A percentile compares a stretch with the other conserved stretches of the same genome.
phyloP scores from a whole-genome alignment of 35 echinoderm and acorn worm genomes.

The Chiridota heheva region DNA sequence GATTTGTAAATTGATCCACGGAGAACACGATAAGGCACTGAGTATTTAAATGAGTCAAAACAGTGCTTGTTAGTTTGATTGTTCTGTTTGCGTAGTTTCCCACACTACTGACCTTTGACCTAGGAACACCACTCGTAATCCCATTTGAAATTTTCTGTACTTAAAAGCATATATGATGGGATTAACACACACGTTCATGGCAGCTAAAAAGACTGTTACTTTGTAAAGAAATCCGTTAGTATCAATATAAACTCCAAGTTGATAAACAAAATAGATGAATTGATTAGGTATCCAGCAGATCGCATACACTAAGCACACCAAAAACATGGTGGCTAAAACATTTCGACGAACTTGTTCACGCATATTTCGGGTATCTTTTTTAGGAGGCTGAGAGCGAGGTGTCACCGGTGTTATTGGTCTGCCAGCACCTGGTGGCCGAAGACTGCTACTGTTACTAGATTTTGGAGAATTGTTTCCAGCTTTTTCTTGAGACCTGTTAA shows the following conservation, averaged over 20 bases:
- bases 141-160: conserved; percentile 42
- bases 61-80: too few relatives aligned
- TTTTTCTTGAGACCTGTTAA: too few relatives aligned
- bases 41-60: too few relatives aligned
- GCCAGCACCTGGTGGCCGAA: too few relatives aligned
- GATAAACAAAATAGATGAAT: conserved; percentile 35
- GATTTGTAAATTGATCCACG: too few relatives aligned
- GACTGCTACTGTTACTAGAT: too few relatives aligned
- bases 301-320: conserved; percentile 30
- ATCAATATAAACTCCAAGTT: conserved; percentile 20
- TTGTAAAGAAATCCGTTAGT: conserved; percentile 20
- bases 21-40: too few relatives aligned
- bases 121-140: conserved; percentile 12
- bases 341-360: conserved; percentile 17
- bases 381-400: too few relatives aligned
- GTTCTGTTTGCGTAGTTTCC: conserved; percentile 25
- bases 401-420: too few relatives aligned
- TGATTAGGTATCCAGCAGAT: conserved; percentile 50
- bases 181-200: conserved; percentile 24
- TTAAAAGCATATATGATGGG: conserved; percentile 40
- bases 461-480: too few relatives aligned
- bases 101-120: conserved; percentile 5
- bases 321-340: conserved; percentile 36
- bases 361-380: not conserved
- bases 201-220: conserved; percentile 26